These are phyloP conservation scores for Acronicta aceris DNA, from an alignment of 2,888 invertebrate genomes.

Conservation along the genomic window DNA sequence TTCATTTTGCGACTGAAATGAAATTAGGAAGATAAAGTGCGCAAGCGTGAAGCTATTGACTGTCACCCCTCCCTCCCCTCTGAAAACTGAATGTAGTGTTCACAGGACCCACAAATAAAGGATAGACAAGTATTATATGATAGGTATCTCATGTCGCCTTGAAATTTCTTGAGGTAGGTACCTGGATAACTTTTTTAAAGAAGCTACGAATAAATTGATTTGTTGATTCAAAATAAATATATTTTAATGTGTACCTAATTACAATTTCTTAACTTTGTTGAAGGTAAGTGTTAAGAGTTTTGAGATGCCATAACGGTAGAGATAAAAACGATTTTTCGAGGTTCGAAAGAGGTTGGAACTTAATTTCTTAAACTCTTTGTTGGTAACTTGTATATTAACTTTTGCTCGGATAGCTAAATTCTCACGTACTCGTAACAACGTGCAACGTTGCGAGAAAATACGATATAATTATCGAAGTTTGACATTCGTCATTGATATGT, in stretches of 20 bases:
- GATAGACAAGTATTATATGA: slow-evolving; percentile 33
- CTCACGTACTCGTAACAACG: too few species aligned
- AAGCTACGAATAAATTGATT: neutral
- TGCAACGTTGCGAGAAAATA: too few species aligned
- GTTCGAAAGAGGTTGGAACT: too few species aligned
- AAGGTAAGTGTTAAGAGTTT: slow-evolving; percentile 6
- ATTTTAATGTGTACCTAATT: too few species aligned
- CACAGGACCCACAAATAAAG: slow-evolving; percentile 65
- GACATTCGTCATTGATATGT: too few species aligned
- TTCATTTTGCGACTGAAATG: slow-evolving; percentile 31
- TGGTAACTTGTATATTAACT: too few species aligned
- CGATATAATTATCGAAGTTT: too few species aligned
- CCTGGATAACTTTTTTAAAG: neutral
- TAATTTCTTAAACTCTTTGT: too few species aligned
- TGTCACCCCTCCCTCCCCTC: slow-evolving; percentile 60
- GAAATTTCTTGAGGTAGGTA: slow-evolving; percentile 7
- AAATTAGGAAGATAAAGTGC: slow-evolving; percentile 56
- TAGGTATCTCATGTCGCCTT: slow-evolving; percentile 5
- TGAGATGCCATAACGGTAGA: neutral
- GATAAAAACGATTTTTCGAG: too few species aligned
- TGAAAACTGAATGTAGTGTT: slow-evolving; percentile 72
- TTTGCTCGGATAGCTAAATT: too few species aligned
- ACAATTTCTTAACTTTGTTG: slow-evolving; percentile 13
- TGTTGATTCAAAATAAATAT: too few species aligned
- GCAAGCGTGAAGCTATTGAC: slow-evolving; percentile 82